A percentile compares a stretch with the other conserved stretches of the same genome.
phyloP scores from a whole-genome alignment of 2,888 invertebrate species.

The Stenurella melanura region DNA sequence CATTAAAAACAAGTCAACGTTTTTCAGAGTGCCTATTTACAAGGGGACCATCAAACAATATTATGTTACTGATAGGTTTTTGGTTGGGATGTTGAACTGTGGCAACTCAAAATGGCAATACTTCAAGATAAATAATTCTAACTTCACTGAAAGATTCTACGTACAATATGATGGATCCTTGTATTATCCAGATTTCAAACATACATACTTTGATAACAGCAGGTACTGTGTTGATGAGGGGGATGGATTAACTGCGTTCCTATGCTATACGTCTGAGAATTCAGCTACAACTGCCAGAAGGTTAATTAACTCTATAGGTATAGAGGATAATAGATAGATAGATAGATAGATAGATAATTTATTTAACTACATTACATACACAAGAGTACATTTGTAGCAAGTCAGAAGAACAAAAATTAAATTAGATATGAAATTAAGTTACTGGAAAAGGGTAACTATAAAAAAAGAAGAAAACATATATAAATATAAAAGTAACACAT shows the following conservation, averaged over 20 bases:
- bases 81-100: constrained; percentile 46
- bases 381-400: no score
- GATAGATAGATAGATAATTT: no score
- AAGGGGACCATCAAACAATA: constrained; percentile 19
- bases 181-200: constrained; percentile 50
- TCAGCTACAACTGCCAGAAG: neutral
- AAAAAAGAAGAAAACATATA: no score
- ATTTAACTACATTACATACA: no score
- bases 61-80: constrained; percentile 31
- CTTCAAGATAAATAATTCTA: constrained; percentile 47
- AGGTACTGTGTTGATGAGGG: constrained; percentile 58
- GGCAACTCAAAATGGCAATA: constrained; percentile 41
- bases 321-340: neutral
- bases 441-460: no score
- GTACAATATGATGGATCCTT: constrained; percentile 60
- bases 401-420: no score
- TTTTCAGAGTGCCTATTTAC: constrained; percentile 45
- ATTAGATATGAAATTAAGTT: no score
- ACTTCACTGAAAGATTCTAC: constrained; percentile 55
- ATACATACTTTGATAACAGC: constrained; percentile 48
- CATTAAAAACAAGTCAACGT: neutral
- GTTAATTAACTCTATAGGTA: constrained; percentile 42
- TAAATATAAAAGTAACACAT: no score
- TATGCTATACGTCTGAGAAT: constrained; percentile 50
- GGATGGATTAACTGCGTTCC: constrained; percentile 54